These are phyloP conservation scores for Acipenser oxyrinchus DNA, from an alignment of 2,797 vertebrate genomes.

Conservation along the genomic window DNA sequence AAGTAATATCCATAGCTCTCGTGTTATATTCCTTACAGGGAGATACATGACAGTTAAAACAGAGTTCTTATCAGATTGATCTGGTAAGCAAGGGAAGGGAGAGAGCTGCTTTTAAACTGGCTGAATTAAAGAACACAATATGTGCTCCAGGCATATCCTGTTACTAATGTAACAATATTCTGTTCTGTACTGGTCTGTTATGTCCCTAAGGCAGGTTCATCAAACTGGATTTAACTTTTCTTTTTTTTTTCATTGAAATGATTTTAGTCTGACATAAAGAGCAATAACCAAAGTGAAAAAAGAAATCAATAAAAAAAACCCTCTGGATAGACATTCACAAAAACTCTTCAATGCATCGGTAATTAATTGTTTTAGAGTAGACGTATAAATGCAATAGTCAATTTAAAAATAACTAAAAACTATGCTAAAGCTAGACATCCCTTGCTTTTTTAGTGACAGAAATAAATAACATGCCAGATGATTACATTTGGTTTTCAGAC, in stretches of 20 bases:
- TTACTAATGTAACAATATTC: constrained; percentile 80
- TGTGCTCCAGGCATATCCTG: constrained; percentile 68
- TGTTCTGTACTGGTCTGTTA: constrained; percentile 51
- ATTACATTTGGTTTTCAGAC: no score
- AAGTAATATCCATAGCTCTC: no score
- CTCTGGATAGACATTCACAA: neutral
- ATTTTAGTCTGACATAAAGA: neutral
- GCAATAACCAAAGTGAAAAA: neutral
- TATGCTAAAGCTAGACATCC: no score
- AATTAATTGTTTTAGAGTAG: no score
- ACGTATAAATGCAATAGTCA: no score
- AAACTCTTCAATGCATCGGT: no score
- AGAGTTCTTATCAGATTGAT: constrained; percentile 52
- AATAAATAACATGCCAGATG: no score
- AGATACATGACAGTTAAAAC: neutral
- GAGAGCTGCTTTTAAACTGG: constrained; percentile 64
- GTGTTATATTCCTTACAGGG: no score
- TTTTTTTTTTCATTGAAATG: neutral
- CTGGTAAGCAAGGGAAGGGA: constrained; percentile 62
- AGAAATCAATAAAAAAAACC: neutral
- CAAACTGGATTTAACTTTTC: constrained; percentile 31
- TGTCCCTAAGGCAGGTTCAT: constrained; percentile 52
- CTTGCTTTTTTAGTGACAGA: no score
- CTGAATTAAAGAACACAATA: constrained; percentile 69
- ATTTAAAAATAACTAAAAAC: no score